These are phyloP conservation scores for Latrodectus hesperus DNA, from an alignment of 2,888 invertebrate genomes.

Conservation along the genomic window DNA sequence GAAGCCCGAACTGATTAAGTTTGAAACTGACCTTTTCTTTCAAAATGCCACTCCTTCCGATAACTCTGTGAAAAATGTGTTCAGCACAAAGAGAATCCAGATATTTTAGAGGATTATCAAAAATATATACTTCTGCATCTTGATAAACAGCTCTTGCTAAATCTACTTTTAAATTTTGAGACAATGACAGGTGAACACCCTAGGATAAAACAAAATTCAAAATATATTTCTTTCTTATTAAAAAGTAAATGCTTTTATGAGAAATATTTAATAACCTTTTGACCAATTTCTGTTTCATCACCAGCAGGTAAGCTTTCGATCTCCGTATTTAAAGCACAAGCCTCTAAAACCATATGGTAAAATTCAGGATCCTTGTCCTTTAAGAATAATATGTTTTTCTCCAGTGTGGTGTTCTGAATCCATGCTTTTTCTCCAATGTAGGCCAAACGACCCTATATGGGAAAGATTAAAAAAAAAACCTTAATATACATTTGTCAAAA, in stretches of 20 bases:
- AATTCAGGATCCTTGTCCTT: conserved; percentile 71
- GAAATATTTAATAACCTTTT: conserved; percentile 74
- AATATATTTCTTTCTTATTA: not conserved
- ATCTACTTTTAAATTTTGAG: conserved; percentile 50
- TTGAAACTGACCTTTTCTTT: conserved; percentile 34
- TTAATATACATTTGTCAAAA: too few relatives aligned
- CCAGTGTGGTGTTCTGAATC: conserved; percentile 77
- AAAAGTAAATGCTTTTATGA: not conserved
- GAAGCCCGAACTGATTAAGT: not conserved
- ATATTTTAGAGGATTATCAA: conserved; percentile 38
- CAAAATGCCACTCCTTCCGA: conserved; percentile 47
- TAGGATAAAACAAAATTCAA: conserved; percentile 4
- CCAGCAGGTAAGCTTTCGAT: conserved; percentile 77
- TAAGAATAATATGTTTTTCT: conserved; percentile 77
- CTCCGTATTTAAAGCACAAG: conserved; percentile 77
- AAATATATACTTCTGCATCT: conserved; percentile 50
- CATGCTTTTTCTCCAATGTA: conserved; percentile 76
- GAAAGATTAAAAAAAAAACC: not conserved
- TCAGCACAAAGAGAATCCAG: conserved; percentile 22
- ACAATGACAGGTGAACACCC: conserved; percentile 32
- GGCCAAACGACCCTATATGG: conserved; percentile 72
- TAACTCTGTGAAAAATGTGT: conserved; percentile 47
- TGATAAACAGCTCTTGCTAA: conserved; percentile 56
- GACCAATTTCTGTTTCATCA: conserved; percentile 79
- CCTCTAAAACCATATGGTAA: conserved; percentile 75